Percentiles rank a stretch among this genome's conserved stretches.
Conservation (phyloP, 2,797 vertebrate genomes). For the Platalea minor region DNA sequence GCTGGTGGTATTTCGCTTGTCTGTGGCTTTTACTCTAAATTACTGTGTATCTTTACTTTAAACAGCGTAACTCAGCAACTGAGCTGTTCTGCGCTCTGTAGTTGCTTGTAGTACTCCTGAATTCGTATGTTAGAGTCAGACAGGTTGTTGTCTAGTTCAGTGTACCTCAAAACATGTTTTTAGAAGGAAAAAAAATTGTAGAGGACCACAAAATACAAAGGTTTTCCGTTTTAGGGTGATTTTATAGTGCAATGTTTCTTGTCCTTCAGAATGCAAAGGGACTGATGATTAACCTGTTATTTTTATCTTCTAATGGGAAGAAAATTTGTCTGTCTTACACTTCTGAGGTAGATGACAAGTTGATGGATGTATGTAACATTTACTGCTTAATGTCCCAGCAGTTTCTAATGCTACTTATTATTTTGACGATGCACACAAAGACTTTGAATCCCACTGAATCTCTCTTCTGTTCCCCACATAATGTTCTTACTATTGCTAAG, state of each 20-base stretch:
- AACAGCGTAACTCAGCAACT: background rate
- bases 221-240: background rate
- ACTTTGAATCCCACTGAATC: background rate
- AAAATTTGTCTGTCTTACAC: background rate
- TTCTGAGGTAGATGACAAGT: background rate
- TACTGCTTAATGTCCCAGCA: background rate
- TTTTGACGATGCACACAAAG: background rate
- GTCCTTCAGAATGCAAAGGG: background rate
- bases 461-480: background rate
- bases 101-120: background rate
- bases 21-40: background rate
- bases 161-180: background rate
- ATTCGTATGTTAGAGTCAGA: rapidly evolving
- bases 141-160: background rate
- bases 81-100: background rate
- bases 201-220: background rate
- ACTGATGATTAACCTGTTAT: background rate
- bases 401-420: background rate
- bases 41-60: background rate
- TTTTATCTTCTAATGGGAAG: background rate
- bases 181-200: background rate
- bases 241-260: background rate
- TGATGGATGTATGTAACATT: background rate
- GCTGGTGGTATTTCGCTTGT: background rate
- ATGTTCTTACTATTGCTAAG: background rate